These are phyloP conservation scores for Melitaea cinxia DNA, from an alignment of 1,140 invertebrate species.

Conservation along the genomic window DNA sequence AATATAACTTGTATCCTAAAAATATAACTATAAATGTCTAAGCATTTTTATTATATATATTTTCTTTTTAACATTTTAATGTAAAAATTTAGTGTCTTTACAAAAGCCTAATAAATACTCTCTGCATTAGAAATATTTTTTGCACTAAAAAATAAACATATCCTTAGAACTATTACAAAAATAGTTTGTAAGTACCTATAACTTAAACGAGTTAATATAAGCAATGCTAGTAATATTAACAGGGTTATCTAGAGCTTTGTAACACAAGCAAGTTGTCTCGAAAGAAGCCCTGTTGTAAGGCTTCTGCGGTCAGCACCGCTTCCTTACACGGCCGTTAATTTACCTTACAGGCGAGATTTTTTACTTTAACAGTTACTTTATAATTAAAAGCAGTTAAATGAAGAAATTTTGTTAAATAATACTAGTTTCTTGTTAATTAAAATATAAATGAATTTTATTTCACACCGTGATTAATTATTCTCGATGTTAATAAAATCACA, in stretches of 20 bases:
- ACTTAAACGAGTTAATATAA: neutral
- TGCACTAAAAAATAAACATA: neutral
- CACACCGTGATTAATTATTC: neutral
- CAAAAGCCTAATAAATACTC: too few relatives aligned
- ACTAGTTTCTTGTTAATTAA: neutral
- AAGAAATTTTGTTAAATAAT: neutral
- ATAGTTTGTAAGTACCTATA: neutral
- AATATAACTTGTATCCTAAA: too few relatives aligned
- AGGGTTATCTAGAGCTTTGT: slow-evolving; percentile 45
- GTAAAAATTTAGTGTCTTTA: too few relatives aligned
- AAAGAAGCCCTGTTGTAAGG: slow-evolving; percentile 40
- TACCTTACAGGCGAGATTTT: slow-evolving; percentile 9
- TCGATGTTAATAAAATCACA: neutral
- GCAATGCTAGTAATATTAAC: slow-evolving; percentile 7
- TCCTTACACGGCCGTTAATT: slow-evolving; percentile 25
- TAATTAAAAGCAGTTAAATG: neutral
- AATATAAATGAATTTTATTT: neutral
- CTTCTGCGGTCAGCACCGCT: slow-evolving; percentile 64
- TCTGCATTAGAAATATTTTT: neutral
- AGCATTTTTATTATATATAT: too few relatives aligned
- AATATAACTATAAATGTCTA: too few relatives aligned
- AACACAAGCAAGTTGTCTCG: slow-evolving; percentile 51
- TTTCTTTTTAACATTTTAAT: too few relatives aligned
- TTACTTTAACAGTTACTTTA: neutral
- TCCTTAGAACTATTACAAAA: neutral